phyloP scores from a whole-genome alignment of 2,797 vertebrate species.

The Eulemur rubriventer region DNA sequence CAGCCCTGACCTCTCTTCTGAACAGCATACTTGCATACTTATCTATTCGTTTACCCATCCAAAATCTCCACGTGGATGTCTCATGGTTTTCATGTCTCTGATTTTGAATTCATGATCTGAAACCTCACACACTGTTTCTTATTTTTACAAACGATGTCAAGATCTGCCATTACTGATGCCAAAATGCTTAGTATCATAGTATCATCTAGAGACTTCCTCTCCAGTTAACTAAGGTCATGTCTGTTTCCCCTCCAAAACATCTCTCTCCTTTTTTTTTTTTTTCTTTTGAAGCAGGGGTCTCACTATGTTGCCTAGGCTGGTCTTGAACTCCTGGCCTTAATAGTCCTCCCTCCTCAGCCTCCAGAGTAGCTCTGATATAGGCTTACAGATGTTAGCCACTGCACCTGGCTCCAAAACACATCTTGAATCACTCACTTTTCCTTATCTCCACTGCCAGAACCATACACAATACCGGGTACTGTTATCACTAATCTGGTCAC shows the following conservation, averaged over 20 bases:
- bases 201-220: background rate
- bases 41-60: background rate
- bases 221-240: background rate
- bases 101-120: constrained; percentile 13
- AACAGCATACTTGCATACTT: background rate
- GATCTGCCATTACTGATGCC: background rate
- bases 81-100: background rate
- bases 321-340: background rate
- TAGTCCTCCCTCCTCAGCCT: background rate
- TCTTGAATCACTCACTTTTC: constrained; percentile 26
- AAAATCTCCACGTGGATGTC: background rate
- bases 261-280: background rate
- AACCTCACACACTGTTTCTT: background rate
- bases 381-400: background rate
- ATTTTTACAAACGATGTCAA: background rate
- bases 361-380: background rate
- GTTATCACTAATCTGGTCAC: background rate
- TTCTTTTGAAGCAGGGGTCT: background rate
- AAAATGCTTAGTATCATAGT: background rate
- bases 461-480: background rate
- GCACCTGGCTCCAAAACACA: background rate
- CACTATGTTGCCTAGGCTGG: background rate
- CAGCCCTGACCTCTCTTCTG: background rate
- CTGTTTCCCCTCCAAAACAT: constrained; percentile 31
- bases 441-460: constrained; percentile 24